phyloP scores from a whole-genome alignment of 2,888 invertebrate species.

The Plutella xylostella region DNA sequence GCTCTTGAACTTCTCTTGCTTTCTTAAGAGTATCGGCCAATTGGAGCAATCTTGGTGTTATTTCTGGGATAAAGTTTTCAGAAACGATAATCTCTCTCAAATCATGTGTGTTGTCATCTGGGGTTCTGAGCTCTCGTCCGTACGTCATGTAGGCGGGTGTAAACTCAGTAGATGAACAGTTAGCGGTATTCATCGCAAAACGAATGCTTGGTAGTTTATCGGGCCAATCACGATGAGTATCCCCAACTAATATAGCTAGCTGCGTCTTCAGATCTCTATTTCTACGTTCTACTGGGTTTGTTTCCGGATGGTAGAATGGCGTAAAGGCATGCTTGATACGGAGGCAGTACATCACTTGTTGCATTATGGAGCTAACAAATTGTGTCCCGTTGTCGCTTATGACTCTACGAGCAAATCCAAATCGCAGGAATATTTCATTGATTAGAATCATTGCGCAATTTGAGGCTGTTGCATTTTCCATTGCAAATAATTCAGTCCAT shows the following conservation, averaged over 20 bases:
- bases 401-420: conserved; percentile 23
- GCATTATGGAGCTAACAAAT: conserved; percentile 26
- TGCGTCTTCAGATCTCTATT: conserved; percentile 23
- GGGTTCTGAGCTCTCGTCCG: conserved; percentile 17
- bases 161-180: conserved; percentile 4
- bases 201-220: background rate
- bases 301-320: conserved; percentile 25
- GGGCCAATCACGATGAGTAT: conserved; percentile 10
- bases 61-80: conserved; percentile 5
- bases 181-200: background rate
- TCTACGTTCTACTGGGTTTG: conserved; percentile 27
- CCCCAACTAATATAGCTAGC: conserved; percentile 8
- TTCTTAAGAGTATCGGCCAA: background rate
- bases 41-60: conserved; percentile 3
- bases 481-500: conserved; percentile 26
- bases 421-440: conserved; percentile 26
- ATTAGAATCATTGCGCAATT: conserved; percentile 19
- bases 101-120: conserved; percentile 11
- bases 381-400: conserved; percentile 28
- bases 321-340: conserved; percentile 12
- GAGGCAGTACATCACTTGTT: conserved; percentile 18
- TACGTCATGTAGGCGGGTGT: conserved; percentile 19
- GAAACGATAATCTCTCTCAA: conserved; percentile 1
- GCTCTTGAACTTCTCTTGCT: conserved; percentile 2
- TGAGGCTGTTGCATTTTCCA: conserved; percentile 22